Evolutionary conservation across 2,888 invertebrate species (phyloP).

Genomic region (Pteria penguin): DNA sequence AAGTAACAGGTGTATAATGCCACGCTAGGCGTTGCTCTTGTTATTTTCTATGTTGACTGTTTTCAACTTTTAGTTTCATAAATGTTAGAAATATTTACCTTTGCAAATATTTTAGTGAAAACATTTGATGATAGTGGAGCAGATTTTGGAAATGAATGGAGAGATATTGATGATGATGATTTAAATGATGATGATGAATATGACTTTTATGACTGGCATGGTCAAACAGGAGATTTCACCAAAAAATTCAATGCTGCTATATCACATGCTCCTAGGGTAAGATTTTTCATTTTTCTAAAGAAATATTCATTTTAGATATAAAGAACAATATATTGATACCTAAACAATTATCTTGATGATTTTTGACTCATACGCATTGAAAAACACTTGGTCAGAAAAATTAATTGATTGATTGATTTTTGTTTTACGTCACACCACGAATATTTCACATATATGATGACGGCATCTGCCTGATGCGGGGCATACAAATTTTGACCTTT

Average conservation of each 20-base stretch:
- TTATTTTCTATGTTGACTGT: neutral
- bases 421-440: too few species aligned
- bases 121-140: neutral
- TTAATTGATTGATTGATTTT: too few species aligned
- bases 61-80: neutral
- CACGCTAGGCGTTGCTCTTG: too few species aligned
- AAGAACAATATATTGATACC: too few species aligned
- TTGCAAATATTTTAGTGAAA: neutral
- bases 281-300: neutral
- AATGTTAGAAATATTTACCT: neutral
- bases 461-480: too few species aligned
- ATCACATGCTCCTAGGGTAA: conserved; percentile 50
- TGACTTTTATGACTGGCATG: conserved; percentile 61
- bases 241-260: conserved; percentile 60
- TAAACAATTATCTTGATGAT: too few species aligned
- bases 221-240: conserved; percentile 61
- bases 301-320: too few species aligned
- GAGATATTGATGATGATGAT: conserved; percentile 50
- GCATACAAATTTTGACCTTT: too few species aligned
- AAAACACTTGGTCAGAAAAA: too few species aligned
- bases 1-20: too few species aligned
- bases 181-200: conserved; percentile 66
- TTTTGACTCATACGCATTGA: too few species aligned
- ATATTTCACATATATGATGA: too few species aligned
- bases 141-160: neutral